Conservation (phyloP, 1,140 invertebrate genomes). For the Panagrolaimus sp. region DNA sequence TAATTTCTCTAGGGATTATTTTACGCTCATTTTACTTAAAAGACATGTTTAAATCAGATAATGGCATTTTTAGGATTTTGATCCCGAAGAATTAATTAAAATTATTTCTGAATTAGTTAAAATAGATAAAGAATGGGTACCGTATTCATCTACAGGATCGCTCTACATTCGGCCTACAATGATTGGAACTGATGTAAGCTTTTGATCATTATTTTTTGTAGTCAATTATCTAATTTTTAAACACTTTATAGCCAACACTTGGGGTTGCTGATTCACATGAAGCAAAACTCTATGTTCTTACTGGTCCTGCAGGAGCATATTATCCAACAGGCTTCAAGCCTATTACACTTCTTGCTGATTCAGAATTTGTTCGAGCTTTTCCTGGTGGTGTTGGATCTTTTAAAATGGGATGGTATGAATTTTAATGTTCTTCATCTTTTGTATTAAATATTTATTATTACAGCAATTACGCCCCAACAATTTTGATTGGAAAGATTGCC, state of each 20-base stretch:
- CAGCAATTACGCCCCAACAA: constrained; percentile 66
- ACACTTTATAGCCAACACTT: constrained; percentile 67
- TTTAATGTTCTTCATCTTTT: neutral
- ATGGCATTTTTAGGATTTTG: constrained; percentile 67
- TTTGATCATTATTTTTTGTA: neutral
- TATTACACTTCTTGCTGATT: constrained; percentile 74
- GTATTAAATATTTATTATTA: constrained; percentile 13
- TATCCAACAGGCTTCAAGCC: constrained; percentile 72
- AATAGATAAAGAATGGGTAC: constrained; percentile 95
- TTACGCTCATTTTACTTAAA: neutral
- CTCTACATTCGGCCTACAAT: constrained; percentile 92
- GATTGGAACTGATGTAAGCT: constrained; percentile 87
- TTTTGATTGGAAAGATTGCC: constrained; percentile 68
- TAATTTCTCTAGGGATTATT: constrained; percentile 9
- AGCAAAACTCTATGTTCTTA: constrained; percentile 78
- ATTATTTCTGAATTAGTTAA: constrained; percentile 78
- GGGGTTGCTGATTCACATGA: constrained; percentile 77
- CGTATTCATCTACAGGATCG: constrained; percentile 73
- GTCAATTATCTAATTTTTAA: constrained; percentile 62
- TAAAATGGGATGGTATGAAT: constrained; percentile 76
- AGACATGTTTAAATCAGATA: neutral
- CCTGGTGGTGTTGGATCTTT: constrained; percentile 86
- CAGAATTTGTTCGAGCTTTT: constrained; percentile 78
- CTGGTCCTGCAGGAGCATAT: constrained; percentile 86
- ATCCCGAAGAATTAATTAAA: constrained; percentile 76